These are phyloP conservation scores for Antitype chi DNA, from an alignment of 2,888 invertebrate genomes.

Conservation along the genomic window DNA sequence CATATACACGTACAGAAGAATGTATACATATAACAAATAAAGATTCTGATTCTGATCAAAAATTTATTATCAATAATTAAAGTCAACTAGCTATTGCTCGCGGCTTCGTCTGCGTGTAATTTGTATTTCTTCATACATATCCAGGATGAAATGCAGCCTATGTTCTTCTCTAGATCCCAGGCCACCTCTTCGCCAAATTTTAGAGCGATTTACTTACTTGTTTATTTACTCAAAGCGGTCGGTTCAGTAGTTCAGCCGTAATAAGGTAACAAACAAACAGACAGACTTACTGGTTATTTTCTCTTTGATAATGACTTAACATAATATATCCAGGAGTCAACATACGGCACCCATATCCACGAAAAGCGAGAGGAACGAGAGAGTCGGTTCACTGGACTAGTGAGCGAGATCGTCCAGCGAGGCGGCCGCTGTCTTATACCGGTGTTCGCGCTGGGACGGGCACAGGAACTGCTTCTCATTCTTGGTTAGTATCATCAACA, in stretches of 20 bases:
- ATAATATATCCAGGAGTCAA: constrained; percentile 94
- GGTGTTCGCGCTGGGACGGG: constrained; percentile 99
- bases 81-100: background rate
- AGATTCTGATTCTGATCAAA: no score
- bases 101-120: background rate
- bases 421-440: constrained; percentile 99
- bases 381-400: constrained; percentile 96
- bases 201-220: background rate
- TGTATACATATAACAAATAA: no score
- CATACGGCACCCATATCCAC: constrained; percentile 99
- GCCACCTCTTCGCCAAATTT: background rate
- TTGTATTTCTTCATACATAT: background rate
- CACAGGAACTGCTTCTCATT: constrained; percentile 98
- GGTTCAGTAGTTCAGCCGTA: background rate
- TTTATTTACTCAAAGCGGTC: background rate
- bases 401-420: constrained; percentile 98
- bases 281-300: background rate
- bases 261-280: background rate
- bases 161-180: no score
- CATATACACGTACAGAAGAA: no score
- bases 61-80: no score
- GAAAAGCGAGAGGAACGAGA: constrained; percentile 99
- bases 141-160: no score
- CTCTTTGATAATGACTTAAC: background rate
- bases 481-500: constrained; percentile 88